These are phyloP conservation scores for Okamejei kenojei DNA, from an alignment of 2,797 vertebrate genomes.

Conservation along the genomic window DNA sequence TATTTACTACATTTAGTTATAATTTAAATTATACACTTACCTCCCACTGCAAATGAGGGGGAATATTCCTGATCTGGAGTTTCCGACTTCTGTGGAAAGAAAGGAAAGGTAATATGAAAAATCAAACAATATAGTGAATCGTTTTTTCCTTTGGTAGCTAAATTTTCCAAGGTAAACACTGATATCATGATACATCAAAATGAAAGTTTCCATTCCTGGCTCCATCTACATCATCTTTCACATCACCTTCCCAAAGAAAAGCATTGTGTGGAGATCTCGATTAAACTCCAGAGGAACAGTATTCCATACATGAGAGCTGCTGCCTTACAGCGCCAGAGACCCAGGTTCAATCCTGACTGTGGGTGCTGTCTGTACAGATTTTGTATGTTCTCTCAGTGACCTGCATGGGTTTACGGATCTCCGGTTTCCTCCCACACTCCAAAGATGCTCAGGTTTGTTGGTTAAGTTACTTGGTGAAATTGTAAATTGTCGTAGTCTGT, in stretches of 20 bases:
- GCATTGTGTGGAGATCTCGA: background rate
- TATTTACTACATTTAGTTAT: background rate
- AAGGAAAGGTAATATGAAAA: conserved; percentile 43
- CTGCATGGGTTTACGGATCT: no score
- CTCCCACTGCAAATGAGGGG: conserved; percentile 94
- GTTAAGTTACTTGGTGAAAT: no score
- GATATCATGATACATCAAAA: background rate
- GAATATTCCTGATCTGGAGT: conserved; percentile 92
- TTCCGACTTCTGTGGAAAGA: conserved; percentile 78
- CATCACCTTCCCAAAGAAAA: background rate
- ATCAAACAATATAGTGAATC: conserved; percentile 40
- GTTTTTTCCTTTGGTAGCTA: background rate
- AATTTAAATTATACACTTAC: conserved; percentile 60
- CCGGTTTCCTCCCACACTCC: no score
- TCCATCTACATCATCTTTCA: background rate
- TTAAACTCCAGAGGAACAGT: background rate
- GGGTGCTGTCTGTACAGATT: no score
- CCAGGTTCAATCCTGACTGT: no score
- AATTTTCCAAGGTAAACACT: background rate
- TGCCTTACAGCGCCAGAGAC: no score
- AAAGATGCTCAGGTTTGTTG: no score
- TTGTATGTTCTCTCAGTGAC: no score
- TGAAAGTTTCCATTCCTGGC: background rate
- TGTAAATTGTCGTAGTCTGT: no score
- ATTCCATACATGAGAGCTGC: background rate